phyloP scores from a whole-genome alignment of 1,140 invertebrate species.

The Sminthurides bifidus region DNA sequence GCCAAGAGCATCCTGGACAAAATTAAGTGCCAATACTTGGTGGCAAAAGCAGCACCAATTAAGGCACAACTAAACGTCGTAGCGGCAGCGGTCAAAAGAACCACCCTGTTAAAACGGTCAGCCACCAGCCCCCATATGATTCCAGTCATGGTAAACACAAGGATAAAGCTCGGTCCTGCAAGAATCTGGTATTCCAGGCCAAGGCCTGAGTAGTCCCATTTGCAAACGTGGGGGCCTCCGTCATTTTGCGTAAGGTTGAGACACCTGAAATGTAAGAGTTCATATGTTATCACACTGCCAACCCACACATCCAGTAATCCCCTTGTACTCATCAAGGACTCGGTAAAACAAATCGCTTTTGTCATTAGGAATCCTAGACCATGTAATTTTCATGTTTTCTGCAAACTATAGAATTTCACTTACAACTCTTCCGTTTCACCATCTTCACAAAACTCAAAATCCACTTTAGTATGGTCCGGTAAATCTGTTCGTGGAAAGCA shows the following conservation, averaged over 20 bases:
- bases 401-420: slow-evolving; percentile 33
- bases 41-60: slow-evolving; percentile 65
- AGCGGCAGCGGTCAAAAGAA: slow-evolving; percentile 60
- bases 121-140: slow-evolving; percentile 73
- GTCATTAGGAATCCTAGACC: too few relatives aligned
- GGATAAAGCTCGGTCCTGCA: slow-evolving; percentile 81
- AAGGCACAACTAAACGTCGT: slow-evolving; percentile 69
- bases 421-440: slow-evolving; percentile 50
- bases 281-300: too few relatives aligned
- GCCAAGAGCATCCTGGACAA: slow-evolving; percentile 73
- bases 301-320: too few relatives aligned
- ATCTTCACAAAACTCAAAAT: slow-evolving; percentile 48
- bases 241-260: not conserved
- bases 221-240: slow-evolving; percentile 62
- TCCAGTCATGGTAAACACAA: slow-evolving; percentile 75
- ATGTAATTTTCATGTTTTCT: too few relatives aligned
- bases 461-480: slow-evolving; percentile 36
- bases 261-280: slow-evolving; percentile 3
- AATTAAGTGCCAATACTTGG: slow-evolving; percentile 82
- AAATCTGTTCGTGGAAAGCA: slow-evolving; percentile 63
- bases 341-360: too few relatives aligned
- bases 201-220: slow-evolving; percentile 84
- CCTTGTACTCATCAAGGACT: too few relatives aligned
- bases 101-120: slow-evolving; percentile 58
- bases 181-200: slow-evolving; percentile 83